Base-by-base conservation (phyloP, 2,113 vertebrate genomes). In the Clarias macrocephalus region DNA sequence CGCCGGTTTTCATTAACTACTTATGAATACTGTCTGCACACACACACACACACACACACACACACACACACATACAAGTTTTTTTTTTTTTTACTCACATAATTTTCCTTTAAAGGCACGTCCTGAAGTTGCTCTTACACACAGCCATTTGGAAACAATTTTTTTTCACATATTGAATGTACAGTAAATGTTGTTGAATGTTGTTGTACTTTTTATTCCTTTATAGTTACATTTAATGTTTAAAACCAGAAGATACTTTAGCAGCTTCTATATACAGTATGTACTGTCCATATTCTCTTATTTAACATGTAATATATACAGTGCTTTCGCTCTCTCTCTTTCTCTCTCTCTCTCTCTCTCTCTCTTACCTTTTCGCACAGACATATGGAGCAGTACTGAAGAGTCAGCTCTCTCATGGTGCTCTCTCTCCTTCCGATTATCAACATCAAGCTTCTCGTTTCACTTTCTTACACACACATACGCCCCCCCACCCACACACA, bases 351-450 rank as follows among this genome's bases (percentile, higher is more conserved):
- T 65, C 59, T 25, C 79, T 83, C 28, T 62, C 25, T 19, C 62
- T 66, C 42, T 79, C 94, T 95, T 95, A 95, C 95, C 95, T 95
- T 95, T 89, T 95, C 93, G 94, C 94, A 95, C 79, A 94, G 93
- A 93, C 94, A 93, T 90, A 94, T 91, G 18, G 93, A 92, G 89
- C 94, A 94, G 86, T 94, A 91, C 87, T 94, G 94, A 83, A 93
- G 94, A 80, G 93, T 93, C 48, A 95, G 89, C 87, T 95, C 95
- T 94, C 95, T 95, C 95, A 96, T 96, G 42, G 66, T 88, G 76
- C 56, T 84, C 70, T 83, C 83, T 56, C 54, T n/a, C 33, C 42
- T 59, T 37, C 80, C 42, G 25, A 86, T 70, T 59, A 87, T 83
- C 77, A 87, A 57, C 68, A 85, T 68, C 52, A 73, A 82, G 57